A percentile compares a stretch with the other conserved stretches of the same genome.
Evolutionary conservation across 2,888 invertebrate genomes (phyloP).

Genomic region (Ceramica pisi): DNA sequence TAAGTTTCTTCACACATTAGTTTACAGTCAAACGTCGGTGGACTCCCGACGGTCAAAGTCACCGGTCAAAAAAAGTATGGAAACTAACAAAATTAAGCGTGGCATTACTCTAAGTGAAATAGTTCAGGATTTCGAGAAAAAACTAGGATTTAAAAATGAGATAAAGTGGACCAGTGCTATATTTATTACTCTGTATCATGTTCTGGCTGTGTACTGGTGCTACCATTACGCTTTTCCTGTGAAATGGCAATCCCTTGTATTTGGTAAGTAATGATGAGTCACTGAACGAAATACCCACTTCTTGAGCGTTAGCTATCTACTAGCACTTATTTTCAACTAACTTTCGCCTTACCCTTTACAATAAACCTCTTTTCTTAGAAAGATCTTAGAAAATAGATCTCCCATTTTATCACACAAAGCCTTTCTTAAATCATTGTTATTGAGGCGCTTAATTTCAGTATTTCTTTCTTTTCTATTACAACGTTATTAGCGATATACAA

Average conservation of each 20-base stretch:
- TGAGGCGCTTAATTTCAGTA: conserved; percentile 16
- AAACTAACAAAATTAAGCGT: conserved; percentile 64
- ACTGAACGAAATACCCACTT: conserved; percentile 2
- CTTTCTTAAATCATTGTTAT: conserved; percentile 40
- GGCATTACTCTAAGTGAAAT: conserved; percentile 75
- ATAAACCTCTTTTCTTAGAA: conserved; percentile 35
- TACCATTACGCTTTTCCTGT: conserved; percentile 83
- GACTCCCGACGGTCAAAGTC: conserved; percentile 32
- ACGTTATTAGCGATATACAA: background rate
- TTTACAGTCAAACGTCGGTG: conserved; percentile 36
- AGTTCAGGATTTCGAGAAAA: conserved; percentile 80
- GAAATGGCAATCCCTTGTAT: conserved; percentile 85
- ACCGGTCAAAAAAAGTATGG: conserved; percentile 40
- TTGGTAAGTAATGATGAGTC: conserved; percentile 73
- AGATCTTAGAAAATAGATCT: conserved; percentile 31
- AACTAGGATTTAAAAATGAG: conserved; percentile 84
- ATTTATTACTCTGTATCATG: conserved; percentile 81
- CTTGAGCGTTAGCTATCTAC: conserved; percentile 7
- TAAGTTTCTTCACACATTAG: conserved; percentile 18
- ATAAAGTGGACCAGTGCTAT: conserved; percentile 85
- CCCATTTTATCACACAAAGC: conserved; percentile 28
- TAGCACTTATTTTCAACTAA: conserved; percentile 13
- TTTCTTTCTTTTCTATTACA: conserved; percentile 10
- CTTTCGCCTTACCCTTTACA: background rate
- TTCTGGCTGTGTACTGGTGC: conserved; percentile 84